These are phyloP conservation scores for Arion vulgaris DNA, from an alignment of 1,140 invertebrate species.

Conservation along the genomic window DNA sequence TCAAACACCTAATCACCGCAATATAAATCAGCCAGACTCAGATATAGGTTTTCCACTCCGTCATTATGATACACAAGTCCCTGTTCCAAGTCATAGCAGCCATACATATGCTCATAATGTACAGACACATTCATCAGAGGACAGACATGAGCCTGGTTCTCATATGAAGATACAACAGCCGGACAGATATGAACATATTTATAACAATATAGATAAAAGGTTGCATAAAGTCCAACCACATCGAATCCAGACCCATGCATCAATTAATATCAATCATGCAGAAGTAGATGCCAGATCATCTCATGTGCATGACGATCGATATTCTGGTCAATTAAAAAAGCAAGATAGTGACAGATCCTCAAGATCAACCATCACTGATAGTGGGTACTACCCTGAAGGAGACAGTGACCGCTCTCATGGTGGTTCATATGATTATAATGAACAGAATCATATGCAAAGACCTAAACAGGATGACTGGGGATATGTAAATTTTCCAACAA, in stretches of 20 bases:
- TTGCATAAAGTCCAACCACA: neutral
- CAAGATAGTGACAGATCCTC: slow-evolving; percentile 47
- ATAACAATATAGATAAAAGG: neutral
- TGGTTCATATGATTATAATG: slow-evolving; percentile 32
- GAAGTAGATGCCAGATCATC: neutral
- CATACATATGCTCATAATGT: neutral
- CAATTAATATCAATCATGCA: neutral
- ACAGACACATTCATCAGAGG: neutral
- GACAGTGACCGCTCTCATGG: slow-evolving; percentile 37
- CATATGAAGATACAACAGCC: neutral
- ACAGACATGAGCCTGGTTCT: neutral
- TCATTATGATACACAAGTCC: neutral
- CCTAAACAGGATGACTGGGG: neutral
- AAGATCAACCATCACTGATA: slow-evolving; percentile 41
- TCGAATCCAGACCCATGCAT: neutral
- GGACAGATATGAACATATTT: slow-evolving; percentile 17
- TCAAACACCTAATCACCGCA: neutral
- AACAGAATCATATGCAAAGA: neutral
- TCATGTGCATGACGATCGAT: neutral
- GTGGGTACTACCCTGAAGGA: slow-evolving; percentile 43
- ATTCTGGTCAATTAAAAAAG: slow-evolving; percentile 18
- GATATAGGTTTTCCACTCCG: neutral
- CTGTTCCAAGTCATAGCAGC: neutral
- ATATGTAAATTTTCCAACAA: neutral
- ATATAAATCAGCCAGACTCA: neutral